Evolutionary conservation across 2,797 vertebrate genomes (phyloP).

Genomic region (Nannoperca australis): DNA sequence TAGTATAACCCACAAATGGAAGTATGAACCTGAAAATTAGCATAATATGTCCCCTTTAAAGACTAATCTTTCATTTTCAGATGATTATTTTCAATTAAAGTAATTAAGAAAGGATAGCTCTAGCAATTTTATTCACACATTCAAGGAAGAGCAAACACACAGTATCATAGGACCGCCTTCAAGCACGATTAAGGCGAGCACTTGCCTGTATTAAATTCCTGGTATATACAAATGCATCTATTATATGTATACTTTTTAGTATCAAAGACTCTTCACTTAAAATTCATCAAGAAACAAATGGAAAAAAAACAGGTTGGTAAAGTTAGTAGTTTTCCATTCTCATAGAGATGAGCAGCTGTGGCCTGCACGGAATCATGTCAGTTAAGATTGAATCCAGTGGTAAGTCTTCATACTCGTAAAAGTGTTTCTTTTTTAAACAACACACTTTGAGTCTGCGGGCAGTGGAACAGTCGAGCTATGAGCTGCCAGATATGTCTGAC

Average conservation of each 20-base stretch:
- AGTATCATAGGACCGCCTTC: neutral
- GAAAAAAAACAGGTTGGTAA: neutral
- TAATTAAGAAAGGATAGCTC: neutral
- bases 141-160: neutral
- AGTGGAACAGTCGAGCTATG: conserved; percentile 37
- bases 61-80: neutral
- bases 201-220: too few species aligned
- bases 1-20: too few species aligned
- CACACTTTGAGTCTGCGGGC: conserved; percentile 59
- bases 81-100: neutral
- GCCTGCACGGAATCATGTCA: conserved; percentile 5
- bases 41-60: neutral
- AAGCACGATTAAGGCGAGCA: neutral
- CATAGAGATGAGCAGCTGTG: neutral
- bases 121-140: neutral
- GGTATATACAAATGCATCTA: neutral
- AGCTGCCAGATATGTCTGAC: conserved; percentile 73
- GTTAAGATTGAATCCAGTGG: conserved; percentile 5
- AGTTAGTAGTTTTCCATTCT: conserved; percentile 3
- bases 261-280: neutral
- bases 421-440: conserved; percentile 66
- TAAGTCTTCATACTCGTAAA: conserved; percentile 46
- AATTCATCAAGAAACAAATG: neutral
- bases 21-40: too few species aligned
- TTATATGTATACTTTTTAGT: neutral